Evolutionary conservation across 2,888 invertebrate genomes (phyloP), one percentile per base, ranked within the genome.

Genomic region (Idaea aversata): DNA sequence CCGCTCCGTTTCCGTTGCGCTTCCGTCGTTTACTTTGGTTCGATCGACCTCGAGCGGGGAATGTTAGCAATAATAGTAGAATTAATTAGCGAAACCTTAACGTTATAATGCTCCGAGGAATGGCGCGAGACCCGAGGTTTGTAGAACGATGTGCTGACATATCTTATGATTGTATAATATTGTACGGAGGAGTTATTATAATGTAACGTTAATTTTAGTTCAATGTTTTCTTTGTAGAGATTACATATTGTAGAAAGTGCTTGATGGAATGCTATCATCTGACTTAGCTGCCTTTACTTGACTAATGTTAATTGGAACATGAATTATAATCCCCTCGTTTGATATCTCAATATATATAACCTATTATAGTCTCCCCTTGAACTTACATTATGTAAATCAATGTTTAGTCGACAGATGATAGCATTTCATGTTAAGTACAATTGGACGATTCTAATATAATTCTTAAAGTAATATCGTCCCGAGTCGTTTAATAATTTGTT

Each of bases 401-500:
- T 36, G 47, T 47, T 13, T 47, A 68, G 61, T 71, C 68, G 59
- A 60, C 65, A 65, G 63, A 66, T 75, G 84, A 74, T 64, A 86
- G 88, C 90, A 91, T 90, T 91, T 79, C 87, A 87, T 70, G 68
- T 67, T 77, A 79, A 88, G 79, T 87, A 80, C 74, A 72, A 76
- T 83, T 82, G 92, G 92, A 91, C 92, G 92, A 92, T 92, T 88
- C 86, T 91, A 89, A 92, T 92, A 93, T 93, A 92, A 93, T 93
- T 93, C 92, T 93, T 92, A 92, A 88, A 91, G 90, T 90, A 87
- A 91, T 86, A 91, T 93, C 93, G 93, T 93, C 93, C 92, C 80
- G 78, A 88, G 83, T 88, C 86, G 86, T 90, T 90, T 88, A 85
- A 86, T 87, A 83, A 90, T 89, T 91, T 88, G 91, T 92, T 92